A percentile compares a stretch with the other conserved stretches of the same genome.
Evolutionary conservation across 2,797 vertebrate genomes (phyloP).

Genomic region (Trachurus trachurus): DNA sequence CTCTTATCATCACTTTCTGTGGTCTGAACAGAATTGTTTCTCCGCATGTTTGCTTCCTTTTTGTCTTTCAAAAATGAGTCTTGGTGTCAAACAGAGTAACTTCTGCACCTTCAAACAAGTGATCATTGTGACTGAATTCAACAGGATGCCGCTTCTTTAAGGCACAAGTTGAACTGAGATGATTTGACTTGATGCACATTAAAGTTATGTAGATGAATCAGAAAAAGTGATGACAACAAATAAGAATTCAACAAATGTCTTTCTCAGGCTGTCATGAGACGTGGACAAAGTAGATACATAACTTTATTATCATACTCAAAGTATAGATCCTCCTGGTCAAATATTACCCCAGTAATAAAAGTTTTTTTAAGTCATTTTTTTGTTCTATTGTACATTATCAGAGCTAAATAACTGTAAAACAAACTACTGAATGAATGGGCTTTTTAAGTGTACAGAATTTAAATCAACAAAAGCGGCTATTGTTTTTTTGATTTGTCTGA

Average conservation of each 20-base stretch:
- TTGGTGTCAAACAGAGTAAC: slow-evolving; percentile 49
- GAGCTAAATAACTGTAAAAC: too few species aligned
- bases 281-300: too few species aligned
- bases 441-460: too few species aligned
- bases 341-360: too few species aligned
- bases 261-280: background rate
- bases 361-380: too few species aligned
- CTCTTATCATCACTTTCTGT: slow-evolving; percentile 74
- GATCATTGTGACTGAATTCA: slow-evolving; percentile 21
- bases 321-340: too few species aligned
- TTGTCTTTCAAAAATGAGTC: slow-evolving; percentile 48
- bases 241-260: background rate
- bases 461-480: too few species aligned
- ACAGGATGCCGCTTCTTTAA: background rate
- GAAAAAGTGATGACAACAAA: background rate
- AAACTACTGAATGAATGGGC: too few species aligned
- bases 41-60: slow-evolving; percentile 25
- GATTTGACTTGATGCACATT: background rate
- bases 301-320: too few species aligned
- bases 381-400: too few species aligned
- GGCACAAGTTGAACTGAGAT: background rate
- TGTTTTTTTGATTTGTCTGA: too few species aligned
- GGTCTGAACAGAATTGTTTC: slow-evolving; percentile 71
- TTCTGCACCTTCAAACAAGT: slow-evolving; percentile 28
- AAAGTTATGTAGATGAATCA: background rate